These are phyloP conservation scores for Octodon degus DNA, from an alignment of 2,113 vertebrate species.

Conservation along the genomic window DNA sequence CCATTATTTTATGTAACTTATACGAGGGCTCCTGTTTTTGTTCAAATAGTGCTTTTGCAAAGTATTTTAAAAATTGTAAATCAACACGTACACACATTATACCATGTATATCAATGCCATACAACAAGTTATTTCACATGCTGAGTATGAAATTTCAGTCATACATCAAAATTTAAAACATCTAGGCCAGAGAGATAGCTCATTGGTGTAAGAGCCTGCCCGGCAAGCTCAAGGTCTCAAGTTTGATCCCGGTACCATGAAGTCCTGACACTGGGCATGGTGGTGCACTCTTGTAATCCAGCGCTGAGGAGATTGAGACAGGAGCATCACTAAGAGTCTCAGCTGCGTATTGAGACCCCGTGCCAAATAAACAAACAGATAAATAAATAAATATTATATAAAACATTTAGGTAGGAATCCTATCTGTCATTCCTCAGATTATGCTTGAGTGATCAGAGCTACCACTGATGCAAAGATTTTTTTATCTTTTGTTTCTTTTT, in stretches of 20 bases:
- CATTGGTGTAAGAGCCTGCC: too few relatives aligned
- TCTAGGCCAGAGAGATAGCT: too few relatives aligned
- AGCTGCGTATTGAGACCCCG: too few relatives aligned
- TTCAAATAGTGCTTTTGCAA: background rate
- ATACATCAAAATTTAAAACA: background rate
- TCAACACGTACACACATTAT: background rate
- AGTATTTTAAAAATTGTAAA: slow-evolving; percentile 6
- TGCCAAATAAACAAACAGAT: too few relatives aligned
- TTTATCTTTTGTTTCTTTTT: background rate
- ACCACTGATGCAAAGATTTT: background rate
- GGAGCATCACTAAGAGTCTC: too few relatives aligned
- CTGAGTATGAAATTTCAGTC: background rate
- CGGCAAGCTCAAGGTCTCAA: too few relatives aligned
- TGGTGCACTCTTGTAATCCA: too few relatives aligned
- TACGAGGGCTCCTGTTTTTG: background rate
- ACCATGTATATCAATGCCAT: background rate
- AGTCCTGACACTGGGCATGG: too few relatives aligned
- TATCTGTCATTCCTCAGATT: background rate
- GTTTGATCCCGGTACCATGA: too few relatives aligned
- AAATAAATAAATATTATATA: too few relatives aligned
- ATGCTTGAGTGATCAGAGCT: background rate
- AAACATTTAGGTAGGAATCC: background rate
- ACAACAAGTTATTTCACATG: background rate
- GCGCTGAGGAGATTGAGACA: too few relatives aligned
- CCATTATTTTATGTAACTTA: background rate